A percentile compares a stretch with the other conserved stretches of the same genome.
Evolutionary conservation across 1,140 invertebrate genomes (phyloP).

Genomic region (Elysia chlorotica): DNA sequence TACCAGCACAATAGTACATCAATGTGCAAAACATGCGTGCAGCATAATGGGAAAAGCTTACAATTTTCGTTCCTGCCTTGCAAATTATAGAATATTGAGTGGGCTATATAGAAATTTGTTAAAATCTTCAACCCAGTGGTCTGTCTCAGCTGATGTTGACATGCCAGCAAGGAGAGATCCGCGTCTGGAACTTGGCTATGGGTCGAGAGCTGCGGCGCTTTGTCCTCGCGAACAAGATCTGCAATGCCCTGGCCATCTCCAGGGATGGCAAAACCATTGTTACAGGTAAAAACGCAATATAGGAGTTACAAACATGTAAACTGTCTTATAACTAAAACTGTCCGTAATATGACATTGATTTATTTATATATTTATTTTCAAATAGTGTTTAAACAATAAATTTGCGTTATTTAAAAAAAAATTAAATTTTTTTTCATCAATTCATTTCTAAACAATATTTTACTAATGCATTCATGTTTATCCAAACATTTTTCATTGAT

Average conservation of each 20-base stretch:
- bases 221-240: constrained; percentile 83
- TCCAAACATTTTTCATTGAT: too few species aligned
- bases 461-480: too few species aligned
- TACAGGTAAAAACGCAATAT: constrained; percentile 65
- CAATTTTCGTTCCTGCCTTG: too few species aligned
- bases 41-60: too few species aligned
- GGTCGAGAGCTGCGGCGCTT: constrained; percentile 82
- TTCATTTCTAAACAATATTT: too few species aligned
- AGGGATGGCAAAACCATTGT: constrained; percentile 79
- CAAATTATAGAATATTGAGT: too few species aligned
- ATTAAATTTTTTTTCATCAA: too few species aligned
- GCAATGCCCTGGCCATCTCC: constrained; percentile 77
- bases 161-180: constrained; percentile 79
- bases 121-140: too few species aligned
- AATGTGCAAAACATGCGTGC: too few species aligned
- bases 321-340: background rate
- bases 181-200: constrained; percentile 79
- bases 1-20: too few species aligned
- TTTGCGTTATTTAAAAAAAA: background rate
- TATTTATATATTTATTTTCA: background rate
- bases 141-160: constrained; percentile 80
- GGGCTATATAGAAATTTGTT: too few species aligned
- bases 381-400: background rate
- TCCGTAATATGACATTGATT: background rate
- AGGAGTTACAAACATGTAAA: background rate